phyloP scores from a whole-genome alignment of 2,797 vertebrate species.

The Rachycentron canadum region DNA sequence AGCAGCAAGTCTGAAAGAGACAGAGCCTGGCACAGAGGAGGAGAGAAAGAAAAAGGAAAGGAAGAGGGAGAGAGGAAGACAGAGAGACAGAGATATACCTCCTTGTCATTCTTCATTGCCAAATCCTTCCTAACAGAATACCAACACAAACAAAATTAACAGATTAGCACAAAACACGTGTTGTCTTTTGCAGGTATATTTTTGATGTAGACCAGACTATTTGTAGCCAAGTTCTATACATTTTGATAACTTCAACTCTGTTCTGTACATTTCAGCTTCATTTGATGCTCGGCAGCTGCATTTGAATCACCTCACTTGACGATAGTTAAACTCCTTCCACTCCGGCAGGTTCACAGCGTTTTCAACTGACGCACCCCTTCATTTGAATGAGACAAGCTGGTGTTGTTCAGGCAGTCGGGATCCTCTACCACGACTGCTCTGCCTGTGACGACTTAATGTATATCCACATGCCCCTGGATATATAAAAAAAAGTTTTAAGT shows the following conservation, averaged over 20 bases:
- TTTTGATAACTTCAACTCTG: not conserved
- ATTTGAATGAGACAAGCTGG: constrained; percentile 24
- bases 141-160: constrained; percentile 25
- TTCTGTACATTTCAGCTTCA: not conserved
- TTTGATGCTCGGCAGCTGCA: not conserved
- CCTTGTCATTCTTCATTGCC: constrained; percentile 28
- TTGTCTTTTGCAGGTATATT: not conserved
- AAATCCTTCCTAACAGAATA: constrained; percentile 27
- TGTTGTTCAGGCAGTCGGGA: constrained; percentile 20
- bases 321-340: constrained; percentile 22
- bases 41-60: constrained; percentile 29
- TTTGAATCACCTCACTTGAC: constrained; percentile 12
- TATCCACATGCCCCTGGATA: constrained; percentile 10
- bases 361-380: constrained; percentile 8
- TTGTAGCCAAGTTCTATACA: not conserved
- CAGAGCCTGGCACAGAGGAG: constrained; percentile 16
- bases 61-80: constrained; percentile 28
- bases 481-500: constrained; percentile 8
- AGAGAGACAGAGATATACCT: constrained; percentile 17
- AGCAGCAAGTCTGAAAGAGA: constrained; percentile 60
- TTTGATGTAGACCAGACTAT: not conserved
- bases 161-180: constrained; percentile 1
- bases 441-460: constrained; percentile 1
- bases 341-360: constrained; percentile 24
- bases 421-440: constrained; percentile 4